A percentile compares a stretch with the other conserved stretches of the same genome.
Conservation (phyloP, 2,113 vertebrate genomes). For the Silurus asotus region DNA sequence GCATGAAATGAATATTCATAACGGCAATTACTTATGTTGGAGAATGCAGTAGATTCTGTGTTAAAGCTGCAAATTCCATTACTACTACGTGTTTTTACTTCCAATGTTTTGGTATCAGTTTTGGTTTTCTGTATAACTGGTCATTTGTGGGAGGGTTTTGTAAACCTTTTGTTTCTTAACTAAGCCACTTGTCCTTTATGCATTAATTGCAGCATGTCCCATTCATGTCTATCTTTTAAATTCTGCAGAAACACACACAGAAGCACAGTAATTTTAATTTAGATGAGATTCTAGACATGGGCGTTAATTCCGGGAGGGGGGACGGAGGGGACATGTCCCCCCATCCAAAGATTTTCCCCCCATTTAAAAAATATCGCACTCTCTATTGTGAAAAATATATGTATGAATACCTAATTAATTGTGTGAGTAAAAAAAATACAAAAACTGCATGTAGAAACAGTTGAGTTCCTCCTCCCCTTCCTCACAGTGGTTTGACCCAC, state of each 20-base stretch:
- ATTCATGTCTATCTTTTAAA: neutral
- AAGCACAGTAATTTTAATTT: neutral
- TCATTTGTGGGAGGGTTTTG: neutral
- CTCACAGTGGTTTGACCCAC: no score
- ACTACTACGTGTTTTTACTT: neutral
- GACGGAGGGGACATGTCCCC: no score
- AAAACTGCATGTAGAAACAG: no score
- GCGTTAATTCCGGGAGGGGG: no score
- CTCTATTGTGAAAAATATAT: no score
- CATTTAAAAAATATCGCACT: no score
- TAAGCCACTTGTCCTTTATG: neutral
- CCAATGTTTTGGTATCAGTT: neutral
- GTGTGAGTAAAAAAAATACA: no score
- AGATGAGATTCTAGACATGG: no score
- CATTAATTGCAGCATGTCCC: neutral
- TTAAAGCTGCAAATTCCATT: neutral
- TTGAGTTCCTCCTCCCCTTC: no score
- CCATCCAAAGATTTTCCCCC: no score
- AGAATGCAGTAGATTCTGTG: neutral
- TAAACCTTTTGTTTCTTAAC: neutral
- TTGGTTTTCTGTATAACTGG: neutral
- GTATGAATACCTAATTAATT: no score
- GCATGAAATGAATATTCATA: neutral
- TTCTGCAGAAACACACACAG: no score
- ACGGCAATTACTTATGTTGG: neutral